Base-by-base conservation (phyloP, 1,140 invertebrate genomes). In the Drosophila oshimai region DNA sequence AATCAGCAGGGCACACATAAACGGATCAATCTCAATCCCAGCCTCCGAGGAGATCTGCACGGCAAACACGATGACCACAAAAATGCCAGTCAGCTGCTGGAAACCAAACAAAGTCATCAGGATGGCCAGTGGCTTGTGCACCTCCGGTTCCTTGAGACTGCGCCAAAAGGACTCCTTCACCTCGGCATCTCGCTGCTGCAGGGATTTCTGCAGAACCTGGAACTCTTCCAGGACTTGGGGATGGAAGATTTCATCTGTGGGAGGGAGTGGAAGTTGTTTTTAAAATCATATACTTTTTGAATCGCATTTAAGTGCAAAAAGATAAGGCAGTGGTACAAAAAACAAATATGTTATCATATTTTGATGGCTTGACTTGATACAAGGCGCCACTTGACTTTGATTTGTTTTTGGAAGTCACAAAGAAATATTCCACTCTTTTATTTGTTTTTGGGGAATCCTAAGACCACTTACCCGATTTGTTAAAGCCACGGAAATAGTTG, bases 1-100 rank as follows among this genome's bases (percentile, higher is more conserved):
- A 31, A 94, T 77, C 0, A 93, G 88, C 20, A 94, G 91, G 0
- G 94, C 92, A 0, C 92, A 92, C 6, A 94, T 53, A 41, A 94
- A 94, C 0, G 92, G 91, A 77, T 95, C 92, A 1, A 94, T 91
- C 2, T 80, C 84, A 2, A 94, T 91, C 1, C 93, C 93, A 1
- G 94, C 93, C 26, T 93, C 93, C 5, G 57, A 61, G 0, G 94
- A 92, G 70, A 97, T 92, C 92, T 95, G 89, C 13, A 94, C 92
- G 0, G 95, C 94, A 70, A 97, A 96, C 57, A 96, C 96, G 28
- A 96, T 93, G 3, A 96, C 91, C 3, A 95, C 94, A 71, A 95
- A 96, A 15, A 95, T 93, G 0, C 96, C 96, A 2, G 94, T 94
- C 37, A 96, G 94, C 86, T 97, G 96, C 88, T 96, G 95, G 77